Conservation (phyloP, 2,113 vertebrate species). For the Hemibagrus wyckioides region DNA sequence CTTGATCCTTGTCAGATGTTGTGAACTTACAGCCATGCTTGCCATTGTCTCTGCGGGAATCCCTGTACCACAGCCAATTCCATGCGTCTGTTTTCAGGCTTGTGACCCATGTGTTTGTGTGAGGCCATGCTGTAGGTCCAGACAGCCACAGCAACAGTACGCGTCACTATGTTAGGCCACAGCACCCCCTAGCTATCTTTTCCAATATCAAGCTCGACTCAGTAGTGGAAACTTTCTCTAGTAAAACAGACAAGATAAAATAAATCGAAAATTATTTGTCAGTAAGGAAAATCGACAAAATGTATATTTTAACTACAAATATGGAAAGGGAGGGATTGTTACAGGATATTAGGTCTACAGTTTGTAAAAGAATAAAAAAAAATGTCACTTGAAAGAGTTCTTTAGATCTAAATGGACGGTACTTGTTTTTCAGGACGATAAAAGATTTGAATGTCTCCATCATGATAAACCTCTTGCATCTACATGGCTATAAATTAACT, state of each 20-base stretch:
- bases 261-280: not conserved
- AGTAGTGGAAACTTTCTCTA: not conserved
- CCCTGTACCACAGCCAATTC: slow-evolving; percentile 32
- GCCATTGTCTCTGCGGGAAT: slow-evolving; percentile 14
- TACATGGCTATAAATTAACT: not conserved
- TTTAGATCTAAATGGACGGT: not conserved
- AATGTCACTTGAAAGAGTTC: not conserved
- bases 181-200: slow-evolving; percentile 51
- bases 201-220: not conserved
- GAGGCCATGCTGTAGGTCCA: slow-evolving; percentile 22
- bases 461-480: not conserved
- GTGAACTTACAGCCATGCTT: slow-evolving; percentile 6
- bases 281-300: not conserved
- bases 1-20: slow-evolving; percentile 7
- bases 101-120: slow-evolving; percentile 37
- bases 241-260: not conserved
- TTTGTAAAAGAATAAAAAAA: not conserved
- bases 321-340: not conserved
- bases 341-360: too few species aligned
- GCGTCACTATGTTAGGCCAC: slow-evolving; percentile 37
- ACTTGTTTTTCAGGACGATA: not conserved
- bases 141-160: slow-evolving; percentile 25
- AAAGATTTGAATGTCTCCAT: not conserved
- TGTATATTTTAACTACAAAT: not conserved
- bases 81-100: slow-evolving; percentile 31